Base-by-base conservation (phyloP, 2,888 invertebrate genomes). In the Nasonovia ribisnigri region DNA sequence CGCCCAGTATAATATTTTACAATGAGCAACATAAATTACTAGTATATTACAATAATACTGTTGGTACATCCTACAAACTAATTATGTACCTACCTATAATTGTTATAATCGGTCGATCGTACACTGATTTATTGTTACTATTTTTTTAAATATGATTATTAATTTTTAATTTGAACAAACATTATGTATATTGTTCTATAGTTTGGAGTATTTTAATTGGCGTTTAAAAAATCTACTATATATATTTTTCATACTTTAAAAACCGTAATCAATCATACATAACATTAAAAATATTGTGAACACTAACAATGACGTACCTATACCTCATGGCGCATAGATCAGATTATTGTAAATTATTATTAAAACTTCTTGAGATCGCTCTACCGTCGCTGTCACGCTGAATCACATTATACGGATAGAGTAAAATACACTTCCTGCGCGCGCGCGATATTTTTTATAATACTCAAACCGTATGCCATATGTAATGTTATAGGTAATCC, bases 371-470 rank as follows among this genome's bases (percentile, higher is more conserved):
- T 1, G 46, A 57, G 57, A 57, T 87, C 60, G 60, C 91, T 86
- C 57, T 86, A 92, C 57, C 13, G 54, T 36, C 26, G 8, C 26
- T 20, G 60, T 24, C 42, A 13, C 24, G 10, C 57, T n/a, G 46
- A 67, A 46, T n/a, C 29, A n/a, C 43, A 51, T 91, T 84, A 91
- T 43, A 90, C 46, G 46, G 24, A 60, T 46, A 77, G 36, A 36
- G 36, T 77, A 92, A 46, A 92, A 92, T 46, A 48, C 60, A 92
- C 46, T 92, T 92, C 86, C 46, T 57, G 86, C 29, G 84, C 29
- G 84, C 13, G 77, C 36, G 24, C 26, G 29, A 67, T 67, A 29
- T 67, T 67, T 67, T 67, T 67, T n/a, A 5, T 67, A 16, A 67
- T 67, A 13, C 60, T 36, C 16, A 16, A 67, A 77, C 77, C 36